Evolutionary conservation across 1,140 invertebrate species (phyloP).

Genomic region (Euura lappo): DNA sequence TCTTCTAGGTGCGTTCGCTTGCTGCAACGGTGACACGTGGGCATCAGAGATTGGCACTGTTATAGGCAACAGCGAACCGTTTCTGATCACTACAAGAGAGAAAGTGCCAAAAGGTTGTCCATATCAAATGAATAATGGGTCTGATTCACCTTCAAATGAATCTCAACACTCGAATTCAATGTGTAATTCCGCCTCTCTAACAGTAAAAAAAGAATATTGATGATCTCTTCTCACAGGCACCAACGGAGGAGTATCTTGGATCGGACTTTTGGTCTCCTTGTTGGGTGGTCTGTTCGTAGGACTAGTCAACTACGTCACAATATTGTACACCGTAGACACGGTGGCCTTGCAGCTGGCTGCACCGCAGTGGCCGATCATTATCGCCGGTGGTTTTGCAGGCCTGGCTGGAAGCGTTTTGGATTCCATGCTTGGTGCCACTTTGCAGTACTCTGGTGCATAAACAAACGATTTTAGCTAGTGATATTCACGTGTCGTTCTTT

Average conservation of each 20-base stretch:
- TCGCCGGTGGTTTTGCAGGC: conserved; percentile 74
- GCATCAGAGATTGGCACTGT: conserved; percentile 89
- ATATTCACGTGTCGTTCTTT: neutral
- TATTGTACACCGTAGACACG: conserved; percentile 70
- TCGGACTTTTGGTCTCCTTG: conserved; percentile 75
- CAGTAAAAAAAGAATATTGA: conserved; percentile 6
- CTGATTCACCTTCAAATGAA: neutral
- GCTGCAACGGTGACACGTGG: conserved; percentile 91
- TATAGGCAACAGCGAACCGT: conserved; percentile 70
- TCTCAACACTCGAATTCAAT: conserved; percentile 14
- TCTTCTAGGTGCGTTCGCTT: conserved; percentile 73
- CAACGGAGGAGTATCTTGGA: conserved; percentile 80
- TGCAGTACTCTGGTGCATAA: conserved; percentile 83
- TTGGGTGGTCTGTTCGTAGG: conserved; percentile 79
- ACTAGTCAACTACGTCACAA: conserved; percentile 72
- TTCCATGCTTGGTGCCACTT: conserved; percentile 82
- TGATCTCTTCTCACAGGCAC: conserved; percentile 67
- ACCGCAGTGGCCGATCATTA: conserved; percentile 82
- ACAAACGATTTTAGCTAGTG: conserved; percentile 9
- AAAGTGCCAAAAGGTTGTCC: conserved; percentile 75
- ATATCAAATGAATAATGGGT: neutral
- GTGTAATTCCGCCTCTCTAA: conserved; percentile 20
- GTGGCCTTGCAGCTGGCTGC: conserved; percentile 67
- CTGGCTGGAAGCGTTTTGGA: conserved; percentile 83
- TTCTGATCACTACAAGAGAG: conserved; percentile 77